Percentiles rank a stretch among this genome's conserved stretches.
phyloP scores from a whole-genome alignment of 2,888 invertebrate genomes.

The Ectobius pallidus region DNA sequence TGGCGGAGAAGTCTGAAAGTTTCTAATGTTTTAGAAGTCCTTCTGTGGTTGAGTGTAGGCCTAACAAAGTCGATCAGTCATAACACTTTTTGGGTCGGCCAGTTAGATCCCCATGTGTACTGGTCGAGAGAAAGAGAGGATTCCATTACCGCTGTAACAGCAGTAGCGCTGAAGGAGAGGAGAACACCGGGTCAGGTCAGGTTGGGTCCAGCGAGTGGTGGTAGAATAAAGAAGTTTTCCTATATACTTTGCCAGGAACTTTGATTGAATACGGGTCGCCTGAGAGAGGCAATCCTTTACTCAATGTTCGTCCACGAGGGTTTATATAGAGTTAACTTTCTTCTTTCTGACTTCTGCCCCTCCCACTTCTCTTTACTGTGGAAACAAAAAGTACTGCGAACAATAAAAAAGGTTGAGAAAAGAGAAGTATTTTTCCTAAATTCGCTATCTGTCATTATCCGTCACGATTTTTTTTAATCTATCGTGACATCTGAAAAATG shows the following conservation, averaged over 20 bases:
- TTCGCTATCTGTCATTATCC: neutral
- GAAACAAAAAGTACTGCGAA: neutral
- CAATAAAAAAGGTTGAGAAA: neutral
- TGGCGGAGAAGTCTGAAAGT: too few relatives aligned
- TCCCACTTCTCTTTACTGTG: neutral
- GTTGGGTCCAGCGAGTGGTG: neutral
- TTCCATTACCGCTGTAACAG: conserved; percentile 6
- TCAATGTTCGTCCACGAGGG: conserved; percentile 34
- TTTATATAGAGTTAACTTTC: conserved; percentile 31
- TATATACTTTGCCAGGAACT: conserved; percentile 35
- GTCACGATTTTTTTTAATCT: too few relatives aligned
- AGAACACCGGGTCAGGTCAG: neutral
- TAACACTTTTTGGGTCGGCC: neutral
- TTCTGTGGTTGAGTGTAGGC: too few relatives aligned
- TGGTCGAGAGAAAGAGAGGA: neutral
- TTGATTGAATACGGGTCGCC: conserved; percentile 38
- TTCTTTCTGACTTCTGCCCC: neutral
- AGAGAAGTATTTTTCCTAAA: neutral
- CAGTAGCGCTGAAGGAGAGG: neutral
- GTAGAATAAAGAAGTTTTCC: conserved; percentile 33
- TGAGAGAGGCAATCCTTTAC: conserved; percentile 39
- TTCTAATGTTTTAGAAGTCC: too few relatives aligned
- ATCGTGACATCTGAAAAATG: too few relatives aligned
- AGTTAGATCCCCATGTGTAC: neutral
- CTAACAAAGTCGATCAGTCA: neutral